These are phyloP conservation scores for Chloropsis cyanopogon DNA, from an alignment of 2,113 vertebrate species.

Conservation along the genomic window DNA sequence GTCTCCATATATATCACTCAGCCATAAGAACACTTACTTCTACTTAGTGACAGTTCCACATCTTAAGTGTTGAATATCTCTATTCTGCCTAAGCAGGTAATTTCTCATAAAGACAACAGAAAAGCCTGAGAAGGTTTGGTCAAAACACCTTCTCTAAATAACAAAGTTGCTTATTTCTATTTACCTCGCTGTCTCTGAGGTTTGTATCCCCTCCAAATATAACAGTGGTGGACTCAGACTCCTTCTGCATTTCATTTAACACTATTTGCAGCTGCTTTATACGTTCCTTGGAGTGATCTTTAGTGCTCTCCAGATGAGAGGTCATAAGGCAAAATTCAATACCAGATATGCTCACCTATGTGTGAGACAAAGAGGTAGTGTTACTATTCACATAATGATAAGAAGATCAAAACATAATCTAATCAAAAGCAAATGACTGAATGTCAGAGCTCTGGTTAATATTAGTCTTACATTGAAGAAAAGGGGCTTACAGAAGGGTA, in stretches of 20 bases:
- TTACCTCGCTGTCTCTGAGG: slow-evolving; percentile 88
- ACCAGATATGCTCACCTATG: slow-evolving; percentile 79
- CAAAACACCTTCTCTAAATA: not conserved
- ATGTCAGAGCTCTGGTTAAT: not conserved
- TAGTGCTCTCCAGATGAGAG: slow-evolving; percentile 95
- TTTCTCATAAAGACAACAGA: not conserved
- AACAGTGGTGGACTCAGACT: slow-evolving; percentile 77
- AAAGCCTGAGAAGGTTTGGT: not conserved
- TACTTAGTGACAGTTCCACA: not conserved
- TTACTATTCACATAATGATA: not conserved
- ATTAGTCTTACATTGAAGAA: not conserved
- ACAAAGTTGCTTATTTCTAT: not conserved
- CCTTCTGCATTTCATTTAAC: slow-evolving; percentile 76
- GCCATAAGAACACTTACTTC: not conserved
- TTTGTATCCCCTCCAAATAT: slow-evolving; percentile 97
- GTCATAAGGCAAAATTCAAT: slow-evolving; percentile 90
- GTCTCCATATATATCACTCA: not conserved
- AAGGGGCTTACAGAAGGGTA: not conserved
- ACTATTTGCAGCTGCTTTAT: slow-evolving; percentile 82
- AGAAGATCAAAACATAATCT: not conserved
- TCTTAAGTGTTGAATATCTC: not conserved
- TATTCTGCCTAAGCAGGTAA: not conserved
- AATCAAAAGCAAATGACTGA: not conserved
- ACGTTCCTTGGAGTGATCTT: slow-evolving; percentile 79
- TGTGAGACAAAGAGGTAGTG: not conserved